These are phyloP conservation scores for Phylloscopus whistleri DNA, from an alignment of 2,113 vertebrate genomes.

Conservation along the genomic window DNA sequence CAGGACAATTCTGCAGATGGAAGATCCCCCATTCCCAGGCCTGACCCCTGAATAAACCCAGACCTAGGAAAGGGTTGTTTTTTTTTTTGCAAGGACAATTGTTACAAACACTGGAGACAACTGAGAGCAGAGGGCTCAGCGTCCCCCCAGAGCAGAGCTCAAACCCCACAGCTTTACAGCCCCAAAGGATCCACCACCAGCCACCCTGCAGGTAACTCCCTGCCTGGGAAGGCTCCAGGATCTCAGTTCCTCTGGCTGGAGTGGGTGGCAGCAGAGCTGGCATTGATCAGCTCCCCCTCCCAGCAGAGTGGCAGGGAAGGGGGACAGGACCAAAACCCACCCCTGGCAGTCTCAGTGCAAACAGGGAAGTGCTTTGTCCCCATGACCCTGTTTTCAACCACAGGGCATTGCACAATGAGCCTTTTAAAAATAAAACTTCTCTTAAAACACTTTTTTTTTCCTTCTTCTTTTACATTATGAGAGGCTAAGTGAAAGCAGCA, in stretches of 20 bases:
- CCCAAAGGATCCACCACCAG: background rate
- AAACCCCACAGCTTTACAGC: accelerated
- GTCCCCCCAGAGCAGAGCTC: background rate
- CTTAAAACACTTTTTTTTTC: background rate
- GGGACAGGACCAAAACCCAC: background rate
- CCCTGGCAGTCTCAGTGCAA: background rate
- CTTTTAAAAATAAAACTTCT: background rate
- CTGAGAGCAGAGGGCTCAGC: background rate
- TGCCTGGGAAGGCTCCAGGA: background rate
- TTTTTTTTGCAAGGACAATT: background rate
- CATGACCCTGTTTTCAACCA: background rate
- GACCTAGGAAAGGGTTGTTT: background rate
- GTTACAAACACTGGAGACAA: background rate
- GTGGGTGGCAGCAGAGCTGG: background rate
- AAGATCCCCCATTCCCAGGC: background rate
- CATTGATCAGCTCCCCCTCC: background rate
- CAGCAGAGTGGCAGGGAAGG: background rate
- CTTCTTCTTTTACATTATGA: background rate
- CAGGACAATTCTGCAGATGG: background rate
- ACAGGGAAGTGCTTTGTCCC: background rate
- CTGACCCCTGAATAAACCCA: background rate
- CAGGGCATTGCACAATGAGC: slow-evolving; percentile 11
- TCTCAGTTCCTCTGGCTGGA: background rate
- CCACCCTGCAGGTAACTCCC: no score
- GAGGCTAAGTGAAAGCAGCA: slow-evolving; percentile 9